Percentiles rank a stretch among this genome's conserved stretches.
Conservation (phyloP, 2,888 invertebrate genomes). For the Therioaphis trifolii region DNA sequence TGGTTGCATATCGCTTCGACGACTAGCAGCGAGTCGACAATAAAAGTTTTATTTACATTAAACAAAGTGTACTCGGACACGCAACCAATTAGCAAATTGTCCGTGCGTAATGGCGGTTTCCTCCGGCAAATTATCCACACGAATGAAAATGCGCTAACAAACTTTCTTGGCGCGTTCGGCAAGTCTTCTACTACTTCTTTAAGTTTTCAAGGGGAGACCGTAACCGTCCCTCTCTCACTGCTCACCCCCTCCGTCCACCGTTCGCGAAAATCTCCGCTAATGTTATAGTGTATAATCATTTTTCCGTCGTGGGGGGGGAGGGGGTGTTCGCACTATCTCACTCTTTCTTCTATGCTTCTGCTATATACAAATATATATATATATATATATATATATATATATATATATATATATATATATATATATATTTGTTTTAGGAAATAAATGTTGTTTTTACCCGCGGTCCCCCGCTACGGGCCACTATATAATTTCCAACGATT, state of each 20-base stretch:
- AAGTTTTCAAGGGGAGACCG: neutral
- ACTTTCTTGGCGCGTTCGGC: conserved; percentile 28
- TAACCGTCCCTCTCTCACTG: too few species aligned
- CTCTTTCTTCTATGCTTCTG: neutral
- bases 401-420: conserved; percentile 23
- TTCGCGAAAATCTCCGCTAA: conserved; percentile 17
- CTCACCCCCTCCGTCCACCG: neutral
- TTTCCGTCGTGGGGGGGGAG: conserved; percentile 10
- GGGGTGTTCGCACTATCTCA: neutral
- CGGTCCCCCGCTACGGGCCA: conserved; percentile 21
- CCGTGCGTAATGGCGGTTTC: conserved; percentile 44
- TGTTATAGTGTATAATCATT: conserved; percentile 38
- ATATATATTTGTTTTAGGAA: conserved; percentile 32
- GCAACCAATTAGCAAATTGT: conserved; percentile 58
- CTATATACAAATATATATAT: neutral
- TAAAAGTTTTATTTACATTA: conserved; percentile 42
- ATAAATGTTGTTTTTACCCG: conserved; percentile 50
- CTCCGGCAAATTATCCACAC: conserved; percentile 42
- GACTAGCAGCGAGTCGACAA: conserved; percentile 4
- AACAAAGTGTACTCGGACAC: conserved; percentile 37
- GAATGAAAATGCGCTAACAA: conserved; percentile 29
- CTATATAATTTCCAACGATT: conserved; percentile 53
- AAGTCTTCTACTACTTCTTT: conserved; percentile 29
- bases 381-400: conserved; percentile 27
- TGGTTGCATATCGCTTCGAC: conserved; percentile 15